A percentile compares a stretch with the other conserved stretches of the same genome.
phyloP scores from a whole-genome alignment of 2,888 invertebrate species.

The Drosophila birchii region DNA sequence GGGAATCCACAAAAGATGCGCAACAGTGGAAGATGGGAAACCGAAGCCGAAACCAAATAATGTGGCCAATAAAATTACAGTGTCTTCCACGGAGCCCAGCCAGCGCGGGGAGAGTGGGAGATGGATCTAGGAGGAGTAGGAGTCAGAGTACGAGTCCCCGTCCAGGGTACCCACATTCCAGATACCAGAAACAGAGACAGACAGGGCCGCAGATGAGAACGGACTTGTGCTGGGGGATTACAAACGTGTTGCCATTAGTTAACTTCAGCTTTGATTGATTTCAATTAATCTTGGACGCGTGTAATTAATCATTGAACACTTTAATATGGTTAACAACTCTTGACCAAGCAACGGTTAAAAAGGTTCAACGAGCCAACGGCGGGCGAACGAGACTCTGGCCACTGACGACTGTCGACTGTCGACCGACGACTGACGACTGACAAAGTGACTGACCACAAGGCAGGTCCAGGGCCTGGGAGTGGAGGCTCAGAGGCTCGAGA shows the following conservation, averaged over 20 bases:
- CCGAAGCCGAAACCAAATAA: slow-evolving; percentile 23
- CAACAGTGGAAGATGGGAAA: slow-evolving; percentile 27
- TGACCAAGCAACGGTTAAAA: slow-evolving; percentile 84
- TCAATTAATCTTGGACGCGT: slow-evolving; percentile 85
- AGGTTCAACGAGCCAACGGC: slow-evolving; percentile 78
- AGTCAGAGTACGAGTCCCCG: slow-evolving; percentile 20
- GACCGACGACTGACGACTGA: slow-evolving; percentile 57
- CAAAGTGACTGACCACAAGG: slow-evolving; percentile 63
- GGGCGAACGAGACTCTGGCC: slow-evolving; percentile 38
- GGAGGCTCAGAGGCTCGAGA: not conserved
- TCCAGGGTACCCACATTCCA: slow-evolving; percentile 41
- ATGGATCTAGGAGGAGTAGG: slow-evolving; percentile 17
- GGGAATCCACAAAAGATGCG: slow-evolving; percentile 55
- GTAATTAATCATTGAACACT: slow-evolving; percentile 85
- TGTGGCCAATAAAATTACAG: slow-evolving; percentile 59
- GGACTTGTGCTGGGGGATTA: slow-evolving; percentile 65
- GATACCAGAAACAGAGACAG: slow-evolving; percentile 24
- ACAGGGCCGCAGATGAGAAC: slow-evolving; percentile 29
- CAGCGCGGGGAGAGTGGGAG: slow-evolving; percentile 37
- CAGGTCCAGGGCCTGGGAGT: slow-evolving; percentile 18
- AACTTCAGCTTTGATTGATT: slow-evolving; percentile 85
- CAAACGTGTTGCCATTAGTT: slow-evolving; percentile 85
- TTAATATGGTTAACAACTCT: slow-evolving; percentile 85
- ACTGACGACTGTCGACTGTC: slow-evolving; percentile 41
- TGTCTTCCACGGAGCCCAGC: slow-evolving; percentile 26